Evolutionary conservation across 2,113 vertebrate species (phyloP).

Genomic region (Campylorhamphus procurvoides): DNA sequence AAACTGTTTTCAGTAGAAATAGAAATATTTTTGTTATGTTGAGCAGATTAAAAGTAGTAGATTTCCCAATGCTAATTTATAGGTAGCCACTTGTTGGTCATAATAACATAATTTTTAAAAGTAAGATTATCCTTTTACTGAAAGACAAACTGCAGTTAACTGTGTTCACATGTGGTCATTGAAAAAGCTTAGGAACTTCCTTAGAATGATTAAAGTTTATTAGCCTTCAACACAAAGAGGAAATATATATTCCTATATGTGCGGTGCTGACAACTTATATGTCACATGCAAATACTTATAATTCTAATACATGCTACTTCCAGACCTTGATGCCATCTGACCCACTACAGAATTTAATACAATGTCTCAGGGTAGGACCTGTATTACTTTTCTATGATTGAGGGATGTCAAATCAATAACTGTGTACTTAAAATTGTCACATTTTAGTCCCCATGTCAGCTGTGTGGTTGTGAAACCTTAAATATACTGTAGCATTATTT

Average conservation of each 20-base stretch:
- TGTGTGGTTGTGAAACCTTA: not conserved
- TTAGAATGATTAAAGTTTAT: not conserved
- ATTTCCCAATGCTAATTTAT: not conserved
- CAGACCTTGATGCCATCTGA: not conserved
- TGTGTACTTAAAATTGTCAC: not conserved
- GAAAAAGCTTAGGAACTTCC: not conserved
- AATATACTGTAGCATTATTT: not conserved
- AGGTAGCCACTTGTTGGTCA: not conserved
- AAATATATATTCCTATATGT: not conserved
- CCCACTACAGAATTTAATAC: not conserved
- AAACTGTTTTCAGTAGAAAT: not conserved
- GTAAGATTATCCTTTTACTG: not conserved
- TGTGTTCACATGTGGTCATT: not conserved
- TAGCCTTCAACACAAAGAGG: not conserved
- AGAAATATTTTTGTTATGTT: not conserved
- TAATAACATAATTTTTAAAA: not conserved
- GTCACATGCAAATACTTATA: not conserved
- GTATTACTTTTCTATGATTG: not conserved
- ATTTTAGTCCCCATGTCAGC: not conserved
- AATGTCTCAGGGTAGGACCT: not conserved
- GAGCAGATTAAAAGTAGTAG: not conserved
- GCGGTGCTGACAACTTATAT: not conserved
- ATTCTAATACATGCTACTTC: not conserved
- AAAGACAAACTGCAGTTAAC: not conserved
- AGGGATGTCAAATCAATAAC: not conserved